These are phyloP conservation scores for Anguilla marmorata DNA, from an alignment of 2,797 vertebrate genomes.

Conservation along the genomic window DNA sequence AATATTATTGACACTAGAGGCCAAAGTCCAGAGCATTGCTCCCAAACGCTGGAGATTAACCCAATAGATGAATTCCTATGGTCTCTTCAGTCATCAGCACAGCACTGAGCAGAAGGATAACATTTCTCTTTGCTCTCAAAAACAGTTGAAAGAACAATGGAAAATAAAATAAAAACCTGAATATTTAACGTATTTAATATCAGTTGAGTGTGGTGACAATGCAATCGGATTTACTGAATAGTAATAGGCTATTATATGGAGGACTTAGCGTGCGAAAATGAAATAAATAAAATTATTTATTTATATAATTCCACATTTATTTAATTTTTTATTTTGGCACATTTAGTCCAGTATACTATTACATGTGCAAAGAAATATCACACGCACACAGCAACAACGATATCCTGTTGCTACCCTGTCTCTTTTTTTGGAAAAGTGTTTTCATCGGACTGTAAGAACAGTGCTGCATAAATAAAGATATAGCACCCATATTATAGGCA, in stretches of 20 bases:
- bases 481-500: no score
- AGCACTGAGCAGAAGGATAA: slow-evolving; percentile 15
- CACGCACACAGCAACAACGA: not conserved
- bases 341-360: no score
- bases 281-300: no score
- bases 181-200: not conserved
- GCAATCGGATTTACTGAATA: not conserved
- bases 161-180: not conserved
- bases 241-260: not conserved
- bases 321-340: no score
- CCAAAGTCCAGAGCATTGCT: slow-evolving; percentile 53
- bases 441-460: not conserved
- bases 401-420: not conserved
- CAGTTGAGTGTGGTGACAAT: not conserved
- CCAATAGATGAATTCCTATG: slow-evolving; percentile 5
- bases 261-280: no score
- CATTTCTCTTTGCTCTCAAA: slow-evolving; percentile 7
- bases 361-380: not conserved
- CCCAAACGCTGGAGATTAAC: slow-evolving; percentile 53
- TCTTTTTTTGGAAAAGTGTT: not conserved
- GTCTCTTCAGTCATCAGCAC: not conserved
- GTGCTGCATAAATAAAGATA: not conserved
- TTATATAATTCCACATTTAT: no score
- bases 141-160: not conserved
- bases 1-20: slow-evolving; percentile 58